These are phyloP conservation scores for Eumeta japonica DNA, from an alignment of 1,140 invertebrate genomes.

Conservation along the genomic window DNA sequence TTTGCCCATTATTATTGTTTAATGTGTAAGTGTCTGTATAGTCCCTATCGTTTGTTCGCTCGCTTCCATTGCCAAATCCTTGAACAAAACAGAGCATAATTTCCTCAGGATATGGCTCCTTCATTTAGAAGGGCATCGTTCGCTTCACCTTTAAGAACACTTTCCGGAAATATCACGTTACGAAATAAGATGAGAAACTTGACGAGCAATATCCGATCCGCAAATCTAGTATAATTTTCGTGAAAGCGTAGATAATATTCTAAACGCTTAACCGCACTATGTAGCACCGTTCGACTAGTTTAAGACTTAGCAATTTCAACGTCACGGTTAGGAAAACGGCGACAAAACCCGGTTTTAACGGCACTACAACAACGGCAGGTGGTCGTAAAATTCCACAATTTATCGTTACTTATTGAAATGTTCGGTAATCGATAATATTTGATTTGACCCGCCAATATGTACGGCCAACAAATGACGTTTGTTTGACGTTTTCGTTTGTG, in stretches of 20 bases:
- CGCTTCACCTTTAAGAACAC: background rate
- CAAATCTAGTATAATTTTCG: background rate
- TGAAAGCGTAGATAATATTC: background rate
- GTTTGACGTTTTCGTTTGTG: constrained; percentile 14
- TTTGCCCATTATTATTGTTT: constrained; percentile 15
- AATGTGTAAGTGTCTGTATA: constrained; percentile 14
- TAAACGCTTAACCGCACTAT: background rate
- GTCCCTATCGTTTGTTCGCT: constrained; percentile 26
- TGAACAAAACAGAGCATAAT: constrained; percentile 54
- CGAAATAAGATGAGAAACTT: background rate
- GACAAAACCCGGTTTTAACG: background rate
- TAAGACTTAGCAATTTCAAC: background rate
- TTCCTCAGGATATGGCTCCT: constrained; percentile 46
- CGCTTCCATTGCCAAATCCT: constrained; percentile 33
- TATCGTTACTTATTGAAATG: background rate
- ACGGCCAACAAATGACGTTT: constrained; percentile 15
- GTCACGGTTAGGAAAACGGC: background rate
- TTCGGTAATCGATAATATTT: background rate
- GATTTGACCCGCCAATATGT: constrained; percentile 9
- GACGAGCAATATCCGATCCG: background rate
- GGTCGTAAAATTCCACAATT: too few species aligned
- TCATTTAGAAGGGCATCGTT: constrained; percentile 42
- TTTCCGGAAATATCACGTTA: background rate
- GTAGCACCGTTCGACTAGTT: background rate
- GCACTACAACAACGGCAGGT: too few species aligned